Evolutionary conservation across 2,888 invertebrate species (phyloP), one percentile per base, ranked within the genome.

Genomic region (Noctua janthe): DNA sequence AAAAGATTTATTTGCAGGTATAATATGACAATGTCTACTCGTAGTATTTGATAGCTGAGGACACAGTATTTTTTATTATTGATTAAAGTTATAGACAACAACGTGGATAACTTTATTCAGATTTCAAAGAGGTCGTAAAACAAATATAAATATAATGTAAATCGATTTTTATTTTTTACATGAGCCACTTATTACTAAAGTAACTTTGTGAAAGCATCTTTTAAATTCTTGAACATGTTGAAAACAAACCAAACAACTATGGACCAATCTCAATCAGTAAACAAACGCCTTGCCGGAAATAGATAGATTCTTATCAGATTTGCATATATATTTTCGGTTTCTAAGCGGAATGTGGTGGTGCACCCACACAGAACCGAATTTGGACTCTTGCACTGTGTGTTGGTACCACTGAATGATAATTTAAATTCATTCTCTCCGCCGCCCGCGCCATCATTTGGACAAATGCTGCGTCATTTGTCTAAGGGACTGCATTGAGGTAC

Each of bases 381-480:
- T 94, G 94, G 95, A 93, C 93, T 94, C 92, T 94, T 94, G 94
- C 93, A 95, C 94, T 93, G 92, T 95, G 94, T 95, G 96, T 95
- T 95, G 94, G 95, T 96, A 97, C 94, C 96, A 97, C 97, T 96
- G 97, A 97, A 97, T 97, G 97, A 97, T 97, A 97, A 97, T 97
- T 97, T 97, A 97, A 97, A 97, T 97, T 97, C 97, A 97, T 97
- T 97, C 97, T 97, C 97, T 97, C 94, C 95, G 95, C 95, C 97
- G 97, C 97, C 97, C 97, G 97, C 97, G 97, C 97, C 97, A 97
- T 97, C 97, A 97, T 97, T 97, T 96, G 97, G 97, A 97, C 97
- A 97, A 97, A 97, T 97, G 97, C 95, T 95, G 94, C 94, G 94
- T 96, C 97, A 97, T 97, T 97, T 97, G 95, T 97, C 97, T 97